Evolutionary conservation across 2,888 invertebrate species (phyloP), one percentile per base, ranked within the genome.

Genomic region (Agriotes lineatus): DNA sequence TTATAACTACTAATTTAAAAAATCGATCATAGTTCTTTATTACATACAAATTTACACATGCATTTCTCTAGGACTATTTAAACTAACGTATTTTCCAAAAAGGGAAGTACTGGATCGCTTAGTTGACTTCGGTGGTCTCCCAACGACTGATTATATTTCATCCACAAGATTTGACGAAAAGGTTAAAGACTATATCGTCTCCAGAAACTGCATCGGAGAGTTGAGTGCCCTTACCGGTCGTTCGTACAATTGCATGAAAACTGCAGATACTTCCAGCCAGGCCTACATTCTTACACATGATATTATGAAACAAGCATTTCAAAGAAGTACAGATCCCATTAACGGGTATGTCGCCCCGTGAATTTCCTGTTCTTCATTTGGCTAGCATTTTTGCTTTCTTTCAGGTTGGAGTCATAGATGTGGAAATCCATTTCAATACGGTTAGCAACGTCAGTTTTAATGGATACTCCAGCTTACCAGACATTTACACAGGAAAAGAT

Each of bases 371-470:
- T 25, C 25, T 25, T n/a, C n/a, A n/a, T n/a, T n/a, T n/a, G n/a
- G n/a, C n/a, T 5, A 25, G 3, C 3, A 25, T 25, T 5, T 7
- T 25, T 25, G 7, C 25, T 22, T 45, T 56, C 56, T 58, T 69
- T 79, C 54, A 87, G 89, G 0, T 77, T 90, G 9, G 87, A 88
- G 80, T 84, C 88, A 10, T 82, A 88, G 2, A 86, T 90, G 84
- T 90, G 90, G 90, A 86, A 88, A 0, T 87, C 87, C 67, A 86
- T 88, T 37, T 88, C 89, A n/a, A 86, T 89, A 45, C 86, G 88
- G 65, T 71, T 90, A 1, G 84, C 88, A 0, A 79, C 87, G 75
- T 85, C 87, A 75, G 85, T 89, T 30, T 79, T 89, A 12, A 86
- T 87, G 2, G 84, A 84, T 0, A 86, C 87, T 6, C 86, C 88